Evolutionary conservation across 1,140 invertebrate genomes (phyloP), one percentile per base, ranked within the genome.

Genomic region (Drosophila nigrodunni): DNA sequence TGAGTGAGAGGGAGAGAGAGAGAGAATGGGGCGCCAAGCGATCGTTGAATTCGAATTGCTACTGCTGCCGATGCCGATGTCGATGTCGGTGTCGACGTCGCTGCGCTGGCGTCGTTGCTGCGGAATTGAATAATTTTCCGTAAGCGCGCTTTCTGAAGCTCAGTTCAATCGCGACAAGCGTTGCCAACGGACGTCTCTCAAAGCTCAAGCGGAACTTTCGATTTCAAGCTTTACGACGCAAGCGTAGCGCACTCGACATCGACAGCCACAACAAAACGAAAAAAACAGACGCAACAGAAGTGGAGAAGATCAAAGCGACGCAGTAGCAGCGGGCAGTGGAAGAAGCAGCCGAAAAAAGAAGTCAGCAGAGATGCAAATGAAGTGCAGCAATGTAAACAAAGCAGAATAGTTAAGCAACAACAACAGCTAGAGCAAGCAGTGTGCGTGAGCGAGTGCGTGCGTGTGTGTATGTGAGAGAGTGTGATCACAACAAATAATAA

Each of bases 101-200:
- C 49, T 55, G 50, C 66, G 39, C 49, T 34, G 35, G 60, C 65
- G 66, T 8, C 35, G 71, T 58, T 54, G 67, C 67, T 74, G 74
- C 78, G 82, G 77, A 90, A 90, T 90, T 90, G 75, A 90, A 90
- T 90, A 82, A 90, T 90, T 90, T 87, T 90, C 80, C 82, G 77
- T 88, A 88, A 82, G 76, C 82, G 77, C 74, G 67, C 65, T 69
- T 80, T 77, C 79, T 34, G 49, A 90, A 90, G 87, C 87, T 90
- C 87, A 90, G 87, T 90, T 90, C 82, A 87, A 90, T 90, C 80
- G 87, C 81, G 78, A 77, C 86, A 62, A 80, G 79, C 80, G 60
- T 71, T 90, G 79, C 58, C 72, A 76, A 76, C 82, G 70, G 86
- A 90, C 82, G 87, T 87, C 57, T 72, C 34, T 62, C n/a, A 59